Base-by-base conservation (phyloP, 2,888 invertebrate species). In the Cerceris rybyensis region DNA sequence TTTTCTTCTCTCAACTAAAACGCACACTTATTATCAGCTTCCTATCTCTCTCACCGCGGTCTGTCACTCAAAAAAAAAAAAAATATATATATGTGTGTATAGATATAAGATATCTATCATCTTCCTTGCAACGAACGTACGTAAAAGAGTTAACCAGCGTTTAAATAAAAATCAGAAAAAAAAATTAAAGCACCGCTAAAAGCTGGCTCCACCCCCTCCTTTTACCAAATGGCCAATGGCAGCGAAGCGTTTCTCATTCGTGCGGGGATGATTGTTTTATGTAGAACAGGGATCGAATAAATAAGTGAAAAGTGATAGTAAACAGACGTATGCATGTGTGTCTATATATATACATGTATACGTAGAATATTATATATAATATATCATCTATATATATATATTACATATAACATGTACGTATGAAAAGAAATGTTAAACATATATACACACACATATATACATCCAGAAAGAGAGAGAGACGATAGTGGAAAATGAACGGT, bases 141-240 rank as follows among this genome's bases (percentile, higher is more conserved):
- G 85, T 79, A 85, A 86, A 78, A 86, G 79, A 86, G 84, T 87
- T 86, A 88, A 90, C 90, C 90, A 90, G 90, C 90, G 90, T 90
- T 88, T 77, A 82, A 85, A 80, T 85, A 75, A 87, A 86, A 85
- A 86, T 82, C 72, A 84, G 80, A 81, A 80, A 80, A 80, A 80
- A 83, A 80, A 88, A 87, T 88, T 28, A 28, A 91, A 90, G 88
- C 90, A 91, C 90, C 92, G 91, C 90, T 90, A 90, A 87, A 87
- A 90, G 92, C 92, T 92, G 92, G 92, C 92, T 92, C 92, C 91
- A 92, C 90, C 92, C 92, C 92, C 91, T 91, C 91, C 90, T 91
- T 91, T 91, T 89, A 90, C 90, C 89, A 90, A 87, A 73, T 89
- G 91, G 91, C 91, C 92, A 92, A 92, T 91, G 91, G 89, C 91